Percentiles rank a stretch among this genome's conserved stretches.
Evolutionary conservation across 2,797 vertebrate genomes (phyloP).

Genomic region (Dendrocincla fuliginosa): DNA sequence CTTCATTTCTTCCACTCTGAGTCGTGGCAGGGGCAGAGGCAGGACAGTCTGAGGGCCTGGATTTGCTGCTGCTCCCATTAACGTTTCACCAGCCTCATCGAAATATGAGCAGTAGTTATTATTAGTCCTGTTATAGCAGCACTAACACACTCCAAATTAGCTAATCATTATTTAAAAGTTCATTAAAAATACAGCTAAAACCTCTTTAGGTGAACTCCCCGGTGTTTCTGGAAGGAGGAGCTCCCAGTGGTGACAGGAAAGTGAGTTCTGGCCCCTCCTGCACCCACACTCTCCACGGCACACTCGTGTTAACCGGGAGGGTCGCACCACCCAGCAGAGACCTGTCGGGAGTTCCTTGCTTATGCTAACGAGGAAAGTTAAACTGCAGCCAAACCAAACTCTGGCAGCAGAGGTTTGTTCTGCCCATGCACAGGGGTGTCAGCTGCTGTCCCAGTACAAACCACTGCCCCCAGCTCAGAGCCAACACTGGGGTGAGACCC

Average conservation of each 20-base stretch:
- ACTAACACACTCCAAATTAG: background rate
- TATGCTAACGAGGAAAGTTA: background rate
- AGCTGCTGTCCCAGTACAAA: fast-evolving
- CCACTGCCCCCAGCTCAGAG: background rate
- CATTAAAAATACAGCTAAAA: background rate
- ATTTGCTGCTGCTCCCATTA: background rate
- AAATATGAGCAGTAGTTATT: background rate
- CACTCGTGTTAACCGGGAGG: fast-evolving
- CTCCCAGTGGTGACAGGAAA: fast-evolving
- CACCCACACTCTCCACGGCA: fast-evolving
- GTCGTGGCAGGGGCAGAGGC: background rate
- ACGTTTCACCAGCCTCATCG: background rate
- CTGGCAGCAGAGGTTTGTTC: background rate
- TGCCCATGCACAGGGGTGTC: background rate
- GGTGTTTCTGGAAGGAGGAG: background rate
- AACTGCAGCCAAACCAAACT: background rate
- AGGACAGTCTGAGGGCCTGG: background rate
- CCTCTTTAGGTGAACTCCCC: background rate
- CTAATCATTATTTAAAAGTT: background rate
- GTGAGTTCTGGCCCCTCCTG: background rate
- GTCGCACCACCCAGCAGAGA: background rate
- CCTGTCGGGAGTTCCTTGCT: background rate
- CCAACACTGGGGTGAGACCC: background rate
- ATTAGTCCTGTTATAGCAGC: background rate
- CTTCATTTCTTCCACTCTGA: background rate